These are phyloP conservation scores for Zootoca vivipara DNA, from an alignment of 2,113 vertebrate genomes.

Conservation along the genomic window DNA sequence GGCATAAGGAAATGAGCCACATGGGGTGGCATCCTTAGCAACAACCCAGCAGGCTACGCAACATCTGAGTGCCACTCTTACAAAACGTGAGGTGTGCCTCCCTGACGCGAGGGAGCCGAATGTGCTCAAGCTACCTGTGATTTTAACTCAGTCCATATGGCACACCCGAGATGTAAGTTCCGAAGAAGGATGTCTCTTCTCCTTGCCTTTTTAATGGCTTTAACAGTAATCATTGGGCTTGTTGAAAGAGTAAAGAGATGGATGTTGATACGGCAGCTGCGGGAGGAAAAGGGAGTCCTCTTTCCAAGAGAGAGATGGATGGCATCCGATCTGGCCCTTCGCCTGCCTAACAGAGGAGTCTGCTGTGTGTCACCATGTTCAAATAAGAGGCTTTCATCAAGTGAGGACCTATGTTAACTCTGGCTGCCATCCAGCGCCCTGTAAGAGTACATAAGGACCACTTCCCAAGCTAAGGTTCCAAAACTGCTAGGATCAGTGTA, in stretches of 20 bases:
- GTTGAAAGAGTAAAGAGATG: conserved; percentile 36
- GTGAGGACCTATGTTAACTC: conserved; percentile 9
- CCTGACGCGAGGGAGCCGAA: rapidly evolving
- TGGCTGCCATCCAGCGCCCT: neutral
- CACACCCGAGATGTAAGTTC: rapidly evolving
- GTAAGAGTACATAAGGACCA: neutral
- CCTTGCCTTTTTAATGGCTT: neutral
- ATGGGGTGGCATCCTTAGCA: too few relatives aligned
- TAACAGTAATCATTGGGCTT: conserved; percentile 16
- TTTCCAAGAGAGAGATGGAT: conserved; percentile 56
- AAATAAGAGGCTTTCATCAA: conserved; percentile 40
- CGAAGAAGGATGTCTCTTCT: neutral
- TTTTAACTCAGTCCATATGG: conserved; percentile 29
- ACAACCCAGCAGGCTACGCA: too few relatives aligned
- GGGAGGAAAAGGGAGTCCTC: conserved; percentile 27
- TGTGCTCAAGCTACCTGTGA: rapidly evolving
- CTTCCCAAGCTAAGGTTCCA: neutral
- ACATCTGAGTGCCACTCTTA: neutral
- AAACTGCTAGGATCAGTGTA: neutral
- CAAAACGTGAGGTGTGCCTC: rapidly evolving
- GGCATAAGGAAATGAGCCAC: neutral
- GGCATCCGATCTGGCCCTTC: conserved; percentile 49
- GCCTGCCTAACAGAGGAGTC: conserved; percentile 25
- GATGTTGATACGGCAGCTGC: conserved; percentile 44
- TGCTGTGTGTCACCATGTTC: conserved; percentile 10